phyloP scores from a whole-genome alignment of 2,113 vertebrate species.

The Neogale vison region DNA sequence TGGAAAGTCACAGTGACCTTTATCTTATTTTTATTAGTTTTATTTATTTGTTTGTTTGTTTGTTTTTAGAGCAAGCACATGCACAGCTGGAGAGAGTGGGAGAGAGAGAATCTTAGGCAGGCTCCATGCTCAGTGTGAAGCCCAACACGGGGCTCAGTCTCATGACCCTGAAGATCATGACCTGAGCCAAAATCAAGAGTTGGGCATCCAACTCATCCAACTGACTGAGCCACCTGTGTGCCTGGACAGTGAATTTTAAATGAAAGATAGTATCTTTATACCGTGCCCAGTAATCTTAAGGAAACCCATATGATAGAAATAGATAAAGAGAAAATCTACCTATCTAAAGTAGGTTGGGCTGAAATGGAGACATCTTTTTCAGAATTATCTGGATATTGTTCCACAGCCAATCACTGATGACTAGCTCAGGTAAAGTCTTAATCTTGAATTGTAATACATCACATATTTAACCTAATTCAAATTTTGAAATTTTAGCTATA shows the following conservation, averaged over 20 bases:
- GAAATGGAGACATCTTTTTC: not conserved
- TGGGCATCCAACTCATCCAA: not conserved
- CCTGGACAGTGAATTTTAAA: not conserved
- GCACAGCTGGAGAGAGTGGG: not conserved
- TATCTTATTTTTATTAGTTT: not conserved
- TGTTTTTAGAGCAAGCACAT: not conserved
- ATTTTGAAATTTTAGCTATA: not conserved
- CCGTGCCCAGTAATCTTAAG: not conserved
- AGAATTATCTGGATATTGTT: not conserved
- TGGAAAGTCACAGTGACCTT: not conserved
- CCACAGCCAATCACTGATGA: not conserved
- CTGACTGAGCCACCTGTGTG: not conserved
- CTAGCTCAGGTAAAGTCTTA: not conserved
- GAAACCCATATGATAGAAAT: not conserved
- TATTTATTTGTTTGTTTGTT: not conserved
- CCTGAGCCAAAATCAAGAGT: not conserved
- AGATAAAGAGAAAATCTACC: not conserved
- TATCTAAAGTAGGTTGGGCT: not conserved
- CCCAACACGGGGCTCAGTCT: not conserved
- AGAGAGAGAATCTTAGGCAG: not conserved
- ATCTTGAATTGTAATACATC: not conserved
- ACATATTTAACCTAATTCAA: not conserved
- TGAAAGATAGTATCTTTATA: not conserved
- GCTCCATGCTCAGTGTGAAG: not conserved
- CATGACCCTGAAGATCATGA: not conserved